These are phyloP conservation scores for Neotoma lepida DNA, from an alignment of 2,113 vertebrate genomes.

Conservation along the genomic window DNA sequence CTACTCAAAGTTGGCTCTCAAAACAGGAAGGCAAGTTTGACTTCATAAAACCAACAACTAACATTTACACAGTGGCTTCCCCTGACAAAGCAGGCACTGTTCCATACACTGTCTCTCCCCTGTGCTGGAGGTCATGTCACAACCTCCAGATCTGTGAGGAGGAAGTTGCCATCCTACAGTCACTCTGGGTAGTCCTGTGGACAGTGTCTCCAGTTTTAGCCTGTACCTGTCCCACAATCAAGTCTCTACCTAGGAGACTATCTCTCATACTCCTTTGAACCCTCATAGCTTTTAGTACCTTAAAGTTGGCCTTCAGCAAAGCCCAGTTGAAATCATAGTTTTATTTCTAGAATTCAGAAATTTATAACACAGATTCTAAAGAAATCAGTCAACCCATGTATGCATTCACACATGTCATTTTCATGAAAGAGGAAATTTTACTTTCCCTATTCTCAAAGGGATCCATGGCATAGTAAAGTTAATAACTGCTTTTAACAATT, in stretches of 20 bases:
- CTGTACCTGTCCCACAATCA: neutral
- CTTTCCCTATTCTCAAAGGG: neutral
- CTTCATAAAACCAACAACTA: slow-evolving; percentile 64
- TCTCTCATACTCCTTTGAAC: neutral
- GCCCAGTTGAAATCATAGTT: neutral
- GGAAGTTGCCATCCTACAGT: neutral
- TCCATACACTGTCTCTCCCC: neutral
- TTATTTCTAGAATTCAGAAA: neutral
- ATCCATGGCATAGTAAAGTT: neutral
- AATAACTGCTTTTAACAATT: slow-evolving; percentile 5
- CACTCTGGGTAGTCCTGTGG: neutral
- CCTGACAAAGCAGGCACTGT: slow-evolving; percentile 70
- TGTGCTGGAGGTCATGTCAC: neutral
- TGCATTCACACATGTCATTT: neutral
- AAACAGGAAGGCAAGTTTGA: slow-evolving; percentile 70
- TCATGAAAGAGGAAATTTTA: neutral
- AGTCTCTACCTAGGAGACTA: neutral
- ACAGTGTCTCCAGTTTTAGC: neutral
- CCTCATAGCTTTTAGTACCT: neutral
- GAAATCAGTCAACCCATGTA: neutral
- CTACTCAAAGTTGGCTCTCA: slow-evolving; percentile 59
- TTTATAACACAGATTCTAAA: neutral
- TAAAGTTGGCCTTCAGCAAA: neutral
- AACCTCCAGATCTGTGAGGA: neutral
- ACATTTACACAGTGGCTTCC: slow-evolving; percentile 59